A percentile compares a stretch with the other conserved stretches of the same genome.
Conservation (phyloP, 2,113 vertebrate species). For the Muntiacus reevesi region DNA sequence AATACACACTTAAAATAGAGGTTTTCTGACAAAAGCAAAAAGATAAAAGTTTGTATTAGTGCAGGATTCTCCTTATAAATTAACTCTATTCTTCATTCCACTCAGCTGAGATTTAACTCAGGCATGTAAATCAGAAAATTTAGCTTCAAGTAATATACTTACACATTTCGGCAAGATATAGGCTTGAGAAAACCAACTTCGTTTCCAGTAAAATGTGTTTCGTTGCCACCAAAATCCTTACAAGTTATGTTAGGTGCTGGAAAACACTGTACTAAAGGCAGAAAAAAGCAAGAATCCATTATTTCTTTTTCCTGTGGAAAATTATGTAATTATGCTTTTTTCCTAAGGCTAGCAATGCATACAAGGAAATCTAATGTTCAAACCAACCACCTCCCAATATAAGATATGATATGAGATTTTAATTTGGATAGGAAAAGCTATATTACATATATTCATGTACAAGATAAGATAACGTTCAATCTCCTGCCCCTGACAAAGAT, state of each 20-base stretch:
- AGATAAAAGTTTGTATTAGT: not conserved
- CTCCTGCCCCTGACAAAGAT: not conserved
- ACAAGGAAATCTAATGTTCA: not conserved
- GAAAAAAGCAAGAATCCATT: slow-evolving; percentile 38
- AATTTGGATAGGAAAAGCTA: not conserved
- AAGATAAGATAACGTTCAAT: not conserved
- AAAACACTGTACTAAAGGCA: slow-evolving; percentile 88
- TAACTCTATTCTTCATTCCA: not conserved
- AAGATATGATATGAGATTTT: not conserved
- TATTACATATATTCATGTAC: not conserved
- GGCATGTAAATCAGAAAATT: not conserved
- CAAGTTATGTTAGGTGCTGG: slow-evolving; percentile 95
- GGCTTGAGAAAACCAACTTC: slow-evolving; percentile 94
- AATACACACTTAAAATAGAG: not conserved
- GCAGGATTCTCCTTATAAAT: not conserved
- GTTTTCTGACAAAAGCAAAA: slow-evolving; percentile 7
- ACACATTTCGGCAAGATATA: slow-evolving; percentile 94
- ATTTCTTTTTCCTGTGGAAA: not conserved
- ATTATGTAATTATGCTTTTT: not conserved
- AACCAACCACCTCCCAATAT: not conserved
- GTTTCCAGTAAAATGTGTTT: slow-evolving; percentile 87
- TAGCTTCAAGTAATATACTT: slow-evolving; percentile 77
- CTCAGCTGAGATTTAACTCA: not conserved
- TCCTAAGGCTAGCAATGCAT: not conserved
- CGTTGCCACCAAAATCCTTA: slow-evolving; percentile 86